Evolutionary conservation across 2,888 invertebrate genomes (phyloP), one percentile per base, ranked within the genome.

Genomic region (Lepidocyrtoides sp.): DNA sequence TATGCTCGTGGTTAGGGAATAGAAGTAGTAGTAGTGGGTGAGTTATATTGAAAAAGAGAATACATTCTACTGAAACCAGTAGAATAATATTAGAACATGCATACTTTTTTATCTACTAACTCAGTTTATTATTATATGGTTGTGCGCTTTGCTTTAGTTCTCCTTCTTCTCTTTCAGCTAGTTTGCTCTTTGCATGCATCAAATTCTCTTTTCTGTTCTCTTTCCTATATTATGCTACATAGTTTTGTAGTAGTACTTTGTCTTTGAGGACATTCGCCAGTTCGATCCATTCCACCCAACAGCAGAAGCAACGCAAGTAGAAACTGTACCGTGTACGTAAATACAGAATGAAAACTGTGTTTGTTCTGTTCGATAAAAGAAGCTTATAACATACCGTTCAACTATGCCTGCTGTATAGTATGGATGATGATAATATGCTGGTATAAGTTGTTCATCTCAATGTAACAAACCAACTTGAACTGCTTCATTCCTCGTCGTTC

Each of bases 211-310:
- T 32, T 57, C 72, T 57, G 48, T 60, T 81, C 63, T 54, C 54
- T 66, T 89, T 41, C 20, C 36, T 36, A 36, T 36, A 36, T 36
- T 63, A 44, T 41, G 36, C 32, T 41, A 12, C 79, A 54, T n/a
- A n/a, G n/a, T n/a, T n/a, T n/a, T n/a, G 23, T 63, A 1, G 66
- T 23, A 77, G 36, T 63, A 41, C 41, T 84, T 69, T 63, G 69
- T 36, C 51, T 88, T 91, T 77, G 88, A 88, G 91, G 91, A 91
- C 91, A 91, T 84, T 91, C 91, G 91, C 88, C 87, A 83, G 87
- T 91, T 91, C 91, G 91, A 91, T 91, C 91, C 91, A 91, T 79
- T 79, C 82, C 87, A 91, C 29, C 79, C 79, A 79, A 20, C 32
- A 77, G 69, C 51, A 85, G 26, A 26, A 77, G 69, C 44, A 57